Percentiles rank a stretch among this genome's conserved stretches.
Conservation (phyloP, 2,113 vertebrate species). For the Globicephala melas region DNA sequence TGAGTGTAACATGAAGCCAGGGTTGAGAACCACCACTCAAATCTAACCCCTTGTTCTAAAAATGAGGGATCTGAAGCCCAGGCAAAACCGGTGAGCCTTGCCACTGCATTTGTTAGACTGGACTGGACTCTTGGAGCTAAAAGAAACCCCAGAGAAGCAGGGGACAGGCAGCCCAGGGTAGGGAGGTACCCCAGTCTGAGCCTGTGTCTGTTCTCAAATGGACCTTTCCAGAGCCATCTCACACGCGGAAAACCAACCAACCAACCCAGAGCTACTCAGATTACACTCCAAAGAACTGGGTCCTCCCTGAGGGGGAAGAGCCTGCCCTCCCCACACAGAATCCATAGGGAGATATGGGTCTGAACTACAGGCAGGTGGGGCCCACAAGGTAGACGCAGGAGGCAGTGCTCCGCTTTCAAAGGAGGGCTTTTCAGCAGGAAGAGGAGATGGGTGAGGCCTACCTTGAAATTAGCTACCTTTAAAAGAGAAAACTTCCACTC, state of each 20-base stretch:
- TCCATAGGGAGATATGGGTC: neutral
- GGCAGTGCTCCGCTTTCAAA: neutral
- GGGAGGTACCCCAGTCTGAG: neutral
- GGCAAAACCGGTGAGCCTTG: neutral
- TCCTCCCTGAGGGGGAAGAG: neutral
- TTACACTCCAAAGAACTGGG: neutral
- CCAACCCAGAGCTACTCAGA: neutral
- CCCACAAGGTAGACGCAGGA: neutral
- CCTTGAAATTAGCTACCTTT: conserved; percentile 43
- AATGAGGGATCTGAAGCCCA: neutral
- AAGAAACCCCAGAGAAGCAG: neutral
- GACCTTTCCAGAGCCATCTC: neutral
- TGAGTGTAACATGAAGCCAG: neutral
- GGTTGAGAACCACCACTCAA: neutral
- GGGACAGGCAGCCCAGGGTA: neutral
- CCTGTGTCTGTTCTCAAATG: neutral
- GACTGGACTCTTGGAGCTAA: neutral
- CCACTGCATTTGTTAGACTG: neutral
- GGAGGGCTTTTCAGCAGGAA: conserved; percentile 15
- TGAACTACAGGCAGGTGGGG: neutral
- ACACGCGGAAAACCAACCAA: neutral
- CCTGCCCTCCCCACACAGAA: neutral
- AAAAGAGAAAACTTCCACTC: conserved; percentile 52
- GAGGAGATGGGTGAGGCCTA: conserved; percentile 31
- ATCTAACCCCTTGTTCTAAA: neutral